A percentile compares a stretch with the other conserved stretches of the same genome.
phyloP scores from a whole-genome alignment of 2,113 vertebrate genomes.

The Sciurus niger region DNA sequence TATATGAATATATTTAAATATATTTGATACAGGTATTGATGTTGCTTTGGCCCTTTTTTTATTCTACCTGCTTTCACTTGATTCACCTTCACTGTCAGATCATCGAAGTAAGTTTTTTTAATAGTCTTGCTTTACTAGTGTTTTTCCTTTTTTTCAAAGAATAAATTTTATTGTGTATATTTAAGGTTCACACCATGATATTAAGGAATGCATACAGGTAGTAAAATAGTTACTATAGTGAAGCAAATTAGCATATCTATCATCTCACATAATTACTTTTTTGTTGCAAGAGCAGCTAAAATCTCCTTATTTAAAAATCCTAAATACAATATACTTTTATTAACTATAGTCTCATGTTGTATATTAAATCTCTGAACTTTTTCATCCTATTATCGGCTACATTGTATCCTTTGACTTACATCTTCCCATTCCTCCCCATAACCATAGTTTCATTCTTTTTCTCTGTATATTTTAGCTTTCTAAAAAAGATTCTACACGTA shows the following conservation, averaged over 20 bases:
- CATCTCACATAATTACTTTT: neutral
- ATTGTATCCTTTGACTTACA: too few relatives aligned
- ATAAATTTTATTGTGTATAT: neutral
- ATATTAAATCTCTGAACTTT: neutral
- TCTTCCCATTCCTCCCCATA: neutral
- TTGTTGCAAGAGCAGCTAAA: neutral
- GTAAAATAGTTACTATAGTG: neutral
- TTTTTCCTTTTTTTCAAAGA: neutral
- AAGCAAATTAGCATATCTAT: neutral
- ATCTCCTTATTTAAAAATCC: neutral
- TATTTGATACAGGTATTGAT: neutral
- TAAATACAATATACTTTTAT: neutral
- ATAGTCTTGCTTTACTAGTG: conserved; percentile 38
- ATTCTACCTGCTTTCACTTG: conserved; percentile 49
- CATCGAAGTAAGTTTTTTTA: conserved; percentile 56
- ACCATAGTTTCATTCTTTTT: neutral
- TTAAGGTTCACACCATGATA: neutral
- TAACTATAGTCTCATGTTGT: neutral
- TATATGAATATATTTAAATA: neutral
- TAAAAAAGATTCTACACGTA: neutral
- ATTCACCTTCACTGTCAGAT: conserved; percentile 1
- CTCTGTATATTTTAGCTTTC: neutral
- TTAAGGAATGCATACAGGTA: neutral
- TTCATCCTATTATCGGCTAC: neutral
- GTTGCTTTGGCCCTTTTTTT: conserved; percentile 28